phyloP scores from a whole-genome alignment of 2,113 vertebrate genomes.

The Candoia aspera region DNA sequence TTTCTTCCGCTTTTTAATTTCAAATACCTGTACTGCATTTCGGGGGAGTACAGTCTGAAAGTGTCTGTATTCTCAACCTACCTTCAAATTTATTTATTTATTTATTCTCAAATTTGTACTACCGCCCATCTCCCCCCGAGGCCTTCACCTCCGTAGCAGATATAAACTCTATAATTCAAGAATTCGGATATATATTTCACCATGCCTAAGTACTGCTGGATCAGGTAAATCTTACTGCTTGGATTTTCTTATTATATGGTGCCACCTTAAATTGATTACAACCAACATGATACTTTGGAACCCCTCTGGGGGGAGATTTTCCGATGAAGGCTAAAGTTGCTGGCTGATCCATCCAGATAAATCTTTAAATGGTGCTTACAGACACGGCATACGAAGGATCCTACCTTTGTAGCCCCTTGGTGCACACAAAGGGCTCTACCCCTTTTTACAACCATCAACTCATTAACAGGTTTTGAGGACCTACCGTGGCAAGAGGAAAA shows the following conservation, averaged over 20 bases:
- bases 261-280: neutral
- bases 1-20: conserved; percentile 8
- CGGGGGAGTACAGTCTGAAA: neutral
- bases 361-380: neutral
- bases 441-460: neutral
- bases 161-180: neutral
- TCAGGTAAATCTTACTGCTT: neutral
- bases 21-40: neutral
- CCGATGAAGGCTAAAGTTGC: neutral
- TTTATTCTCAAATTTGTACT: neutral
- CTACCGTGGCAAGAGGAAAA: neutral
- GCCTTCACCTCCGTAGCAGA: neutral
- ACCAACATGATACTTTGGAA: neutral
- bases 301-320: neutral
- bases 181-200: neutral
- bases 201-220: neutral
- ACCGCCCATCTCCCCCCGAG: too few relatives aligned
- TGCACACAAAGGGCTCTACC: too few relatives aligned
- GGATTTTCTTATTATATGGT: neutral
- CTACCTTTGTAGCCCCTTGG: too few relatives aligned
- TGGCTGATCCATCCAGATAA: neutral
- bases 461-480: neutral
- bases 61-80: neutral
- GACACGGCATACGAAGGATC: too few relatives aligned
- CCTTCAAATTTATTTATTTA: too few relatives aligned